Percentiles rank a stretch among this genome's conserved stretches.
Conservation (phyloP, 2,888 invertebrate genomes). For the Daptonema setosum region DNA sequence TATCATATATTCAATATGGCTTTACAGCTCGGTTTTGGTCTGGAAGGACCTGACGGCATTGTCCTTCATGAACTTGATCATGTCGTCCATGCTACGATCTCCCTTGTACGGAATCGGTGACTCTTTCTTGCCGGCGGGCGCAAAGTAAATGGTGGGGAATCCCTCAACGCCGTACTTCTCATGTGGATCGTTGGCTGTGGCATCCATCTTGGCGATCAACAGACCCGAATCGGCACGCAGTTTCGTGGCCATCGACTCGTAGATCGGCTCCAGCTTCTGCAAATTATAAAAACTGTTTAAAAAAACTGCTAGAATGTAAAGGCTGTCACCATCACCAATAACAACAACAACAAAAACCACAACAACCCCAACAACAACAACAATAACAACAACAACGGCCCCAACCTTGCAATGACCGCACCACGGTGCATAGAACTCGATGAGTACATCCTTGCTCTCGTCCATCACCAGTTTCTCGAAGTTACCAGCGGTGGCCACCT, state of each 20-base stretch:
- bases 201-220: constrained; percentile 36
- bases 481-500: constrained; percentile 35
- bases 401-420: constrained; percentile 36
- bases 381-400: no score
- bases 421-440: constrained; percentile 41
- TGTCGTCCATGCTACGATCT: not conserved
- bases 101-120: not conserved
- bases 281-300: no score
- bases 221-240: constrained; percentile 20
- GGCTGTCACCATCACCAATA: no score
- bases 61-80: constrained; percentile 4
- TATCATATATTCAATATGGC: no score
- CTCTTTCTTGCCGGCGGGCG: constrained; percentile 27
- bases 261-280: constrained; percentile 33
- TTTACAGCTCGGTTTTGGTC: not conserved
- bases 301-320: no score
- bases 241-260: constrained; percentile 20
- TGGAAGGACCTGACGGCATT: constrained; percentile 3
- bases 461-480: constrained; percentile 35
- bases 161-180: constrained; percentile 31
- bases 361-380: no score
- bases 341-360: no score
- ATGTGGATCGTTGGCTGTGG: constrained; percentile 35
- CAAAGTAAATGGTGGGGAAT: constrained; percentile 36
- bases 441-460: constrained; percentile 34